A percentile compares a stretch with the other conserved stretches of the same genome.
Evolutionary conservation across 1,140 invertebrate species (phyloP).

Genomic region (Plectus sambesii): DNA sequence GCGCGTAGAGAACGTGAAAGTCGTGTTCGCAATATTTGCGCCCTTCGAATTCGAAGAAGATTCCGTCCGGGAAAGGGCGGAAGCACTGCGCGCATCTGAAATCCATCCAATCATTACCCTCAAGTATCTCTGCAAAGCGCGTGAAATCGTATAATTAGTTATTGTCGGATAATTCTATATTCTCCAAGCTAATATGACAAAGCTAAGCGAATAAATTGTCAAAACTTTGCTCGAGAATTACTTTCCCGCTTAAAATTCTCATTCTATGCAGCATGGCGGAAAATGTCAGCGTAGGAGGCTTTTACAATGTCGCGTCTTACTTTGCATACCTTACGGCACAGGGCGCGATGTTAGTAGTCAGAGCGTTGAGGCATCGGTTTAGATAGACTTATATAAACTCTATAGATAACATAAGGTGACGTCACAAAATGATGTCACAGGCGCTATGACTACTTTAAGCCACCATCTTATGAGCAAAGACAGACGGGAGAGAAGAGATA

Average conservation of each 20-base stretch:
- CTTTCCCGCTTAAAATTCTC: too few species aligned
- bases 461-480: background rate
- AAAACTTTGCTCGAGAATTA: too few species aligned
- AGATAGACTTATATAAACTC: too few species aligned
- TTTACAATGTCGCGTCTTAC: too few species aligned
- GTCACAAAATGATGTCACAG: background rate
- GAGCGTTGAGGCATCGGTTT: too few species aligned
- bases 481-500: constrained; percentile 10
- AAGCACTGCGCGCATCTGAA: constrained; percentile 95
- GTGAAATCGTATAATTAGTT: too few species aligned
- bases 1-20: constrained; percentile 64
- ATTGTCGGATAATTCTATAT: constrained; percentile 17
- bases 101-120: constrained; percentile 32
- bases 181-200: constrained; percentile 9
- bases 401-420: too few species aligned
- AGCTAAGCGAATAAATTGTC: background rate
- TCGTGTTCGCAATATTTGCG: constrained; percentile 98
- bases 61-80: constrained; percentile 86
- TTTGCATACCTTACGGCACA: too few species aligned
- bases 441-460: too few species aligned
- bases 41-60: constrained; percentile 98
- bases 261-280: background rate
- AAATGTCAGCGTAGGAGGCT: too few species aligned
- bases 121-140: constrained; percentile 9
- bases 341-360: too few species aligned